Evolutionary conservation across 2,113 vertebrate genomes (phyloP).

Genomic region (Sylvia atricapilla): DNA sequence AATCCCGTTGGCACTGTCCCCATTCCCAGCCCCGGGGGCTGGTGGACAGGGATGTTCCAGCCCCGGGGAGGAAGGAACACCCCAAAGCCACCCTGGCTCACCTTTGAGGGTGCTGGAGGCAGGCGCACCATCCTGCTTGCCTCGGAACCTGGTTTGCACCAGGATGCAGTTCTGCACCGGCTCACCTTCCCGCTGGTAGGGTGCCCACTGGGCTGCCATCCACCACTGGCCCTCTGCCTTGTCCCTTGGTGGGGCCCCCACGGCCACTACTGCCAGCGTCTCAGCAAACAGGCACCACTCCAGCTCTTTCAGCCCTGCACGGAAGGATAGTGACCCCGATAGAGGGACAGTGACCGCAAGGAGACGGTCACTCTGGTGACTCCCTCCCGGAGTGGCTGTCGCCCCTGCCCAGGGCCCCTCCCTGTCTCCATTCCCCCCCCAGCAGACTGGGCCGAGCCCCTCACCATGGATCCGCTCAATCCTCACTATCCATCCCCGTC

Average conservation of each 20-base stretch:
- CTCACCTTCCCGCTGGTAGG: slow-evolving; percentile 32
- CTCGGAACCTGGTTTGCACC: slow-evolving; percentile 75
- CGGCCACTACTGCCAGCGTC: slow-evolving; percentile 72
- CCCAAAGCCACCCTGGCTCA: background rate
- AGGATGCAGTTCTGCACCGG: slow-evolving; percentile 64
- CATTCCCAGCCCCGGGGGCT: background rate
- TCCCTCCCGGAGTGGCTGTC: no score
- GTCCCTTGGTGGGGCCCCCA: slow-evolving; percentile 1
- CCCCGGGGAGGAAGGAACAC: no score
- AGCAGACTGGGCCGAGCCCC: background rate
- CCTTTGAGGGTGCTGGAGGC: slow-evolving; percentile 81
- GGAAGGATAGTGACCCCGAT: background rate
- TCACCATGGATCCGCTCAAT: background rate
- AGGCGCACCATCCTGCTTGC: slow-evolving; percentile 66
- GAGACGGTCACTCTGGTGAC: background rate
- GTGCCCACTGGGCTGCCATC: slow-evolving; percentile 67
- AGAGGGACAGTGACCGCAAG: background rate
- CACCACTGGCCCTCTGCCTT: slow-evolving; percentile 75
- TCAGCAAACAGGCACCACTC: slow-evolving; percentile 76
- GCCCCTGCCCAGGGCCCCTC: background rate
- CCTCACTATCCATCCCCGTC: accelerated
- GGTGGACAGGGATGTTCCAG: background rate
- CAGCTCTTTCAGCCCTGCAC: slow-evolving; percentile 71
- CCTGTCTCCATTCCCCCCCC: background rate
- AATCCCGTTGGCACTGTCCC: background rate